Percentiles rank a stretch among this genome's conserved stretches.
Conservation (phyloP, 2,797 vertebrate genomes). For the Sciurus vulgaris region DNA sequence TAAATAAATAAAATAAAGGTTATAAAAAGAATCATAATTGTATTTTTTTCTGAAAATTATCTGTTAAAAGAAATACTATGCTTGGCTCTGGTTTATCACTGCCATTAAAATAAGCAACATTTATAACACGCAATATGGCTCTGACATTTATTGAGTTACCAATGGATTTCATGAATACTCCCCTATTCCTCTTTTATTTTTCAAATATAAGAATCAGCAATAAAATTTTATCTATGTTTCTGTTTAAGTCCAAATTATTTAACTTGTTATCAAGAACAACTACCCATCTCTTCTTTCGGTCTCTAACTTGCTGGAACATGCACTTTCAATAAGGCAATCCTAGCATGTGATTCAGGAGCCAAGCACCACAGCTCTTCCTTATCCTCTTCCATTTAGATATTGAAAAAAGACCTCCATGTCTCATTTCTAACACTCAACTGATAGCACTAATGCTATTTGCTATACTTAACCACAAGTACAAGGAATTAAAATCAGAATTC, state of each 20-base stretch:
- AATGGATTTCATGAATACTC: slow-evolving; percentile 40
- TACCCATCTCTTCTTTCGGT: background rate
- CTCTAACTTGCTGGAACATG: slow-evolving; percentile 58
- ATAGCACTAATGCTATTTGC: background rate
- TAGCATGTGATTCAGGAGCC: background rate
- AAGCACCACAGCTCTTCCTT: background rate
- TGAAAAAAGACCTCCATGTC: background rate
- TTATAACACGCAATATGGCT: background rate
- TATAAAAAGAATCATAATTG: background rate
- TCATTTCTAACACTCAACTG: slow-evolving; percentile 25
- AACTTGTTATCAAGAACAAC: slow-evolving; percentile 52
- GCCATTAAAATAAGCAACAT: slow-evolving; percentile 54
- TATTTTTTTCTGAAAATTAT: slow-evolving; percentile 54
- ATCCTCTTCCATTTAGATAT: slow-evolving; percentile 26
- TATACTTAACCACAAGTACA: background rate
- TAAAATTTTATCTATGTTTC: slow-evolving; percentile 46
- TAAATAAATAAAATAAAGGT: too few relatives aligned
- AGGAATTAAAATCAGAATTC: slow-evolving; percentile 54
- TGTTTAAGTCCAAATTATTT: background rate
- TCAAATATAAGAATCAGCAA: slow-evolving; percentile 48
- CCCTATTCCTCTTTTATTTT: slow-evolving; percentile 55
- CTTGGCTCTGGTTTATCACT: background rate
- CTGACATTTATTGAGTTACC: slow-evolving; percentile 29
- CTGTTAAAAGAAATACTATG: background rate
- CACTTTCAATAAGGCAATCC: slow-evolving; percentile 44